Evolutionary conservation across 2,888 invertebrate genomes (phyloP).

Genomic region (Dolomedes plantarius): DNA sequence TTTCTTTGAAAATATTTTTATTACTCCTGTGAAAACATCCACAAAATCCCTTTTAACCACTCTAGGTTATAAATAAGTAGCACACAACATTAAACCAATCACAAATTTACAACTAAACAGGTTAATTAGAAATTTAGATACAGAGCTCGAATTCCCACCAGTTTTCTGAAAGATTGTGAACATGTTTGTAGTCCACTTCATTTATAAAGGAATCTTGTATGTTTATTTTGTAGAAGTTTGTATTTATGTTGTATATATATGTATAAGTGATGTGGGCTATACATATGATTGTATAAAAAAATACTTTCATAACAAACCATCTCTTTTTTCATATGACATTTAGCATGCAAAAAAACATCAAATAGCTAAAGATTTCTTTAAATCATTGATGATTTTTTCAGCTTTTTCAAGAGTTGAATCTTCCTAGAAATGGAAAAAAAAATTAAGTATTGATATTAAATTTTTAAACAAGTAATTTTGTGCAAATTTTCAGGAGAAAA

Average conservation of each 20-base stretch:
- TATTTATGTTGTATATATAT: slow-evolving; percentile 1
- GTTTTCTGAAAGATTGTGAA: not conserved
- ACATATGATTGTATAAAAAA: not conserved
- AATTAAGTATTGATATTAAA: too few relatives aligned
- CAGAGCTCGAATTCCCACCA: too few relatives aligned
- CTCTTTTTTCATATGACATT: not conserved
- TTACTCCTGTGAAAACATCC: too few relatives aligned
- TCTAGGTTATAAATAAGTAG: too few relatives aligned
- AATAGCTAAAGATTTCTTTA: slow-evolving; percentile 69
- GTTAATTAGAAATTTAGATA: too few relatives aligned
- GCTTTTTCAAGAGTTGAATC: slow-evolving; percentile 77
- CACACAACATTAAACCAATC: too few relatives aligned
- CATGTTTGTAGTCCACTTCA: not conserved
- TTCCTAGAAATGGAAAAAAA: slow-evolving; percentile 53
- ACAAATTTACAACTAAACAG: too few relatives aligned
- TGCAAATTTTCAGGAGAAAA: too few relatives aligned
- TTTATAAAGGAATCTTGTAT: not conserved
- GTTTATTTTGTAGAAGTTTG: not conserved
- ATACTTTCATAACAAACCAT: slow-evolving; percentile 18
- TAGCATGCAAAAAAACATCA: slow-evolving; percentile 5
- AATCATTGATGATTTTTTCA: slow-evolving; percentile 74
- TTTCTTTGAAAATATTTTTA: too few relatives aligned
- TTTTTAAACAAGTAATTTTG: too few relatives aligned
- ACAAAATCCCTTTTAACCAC: too few relatives aligned
- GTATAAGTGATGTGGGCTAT: not conserved